Evolutionary conservation across 2,888 invertebrate genomes (phyloP), one percentile per base, ranked within the genome.

Genomic region (Phyllotreta cruciferae): DNA sequence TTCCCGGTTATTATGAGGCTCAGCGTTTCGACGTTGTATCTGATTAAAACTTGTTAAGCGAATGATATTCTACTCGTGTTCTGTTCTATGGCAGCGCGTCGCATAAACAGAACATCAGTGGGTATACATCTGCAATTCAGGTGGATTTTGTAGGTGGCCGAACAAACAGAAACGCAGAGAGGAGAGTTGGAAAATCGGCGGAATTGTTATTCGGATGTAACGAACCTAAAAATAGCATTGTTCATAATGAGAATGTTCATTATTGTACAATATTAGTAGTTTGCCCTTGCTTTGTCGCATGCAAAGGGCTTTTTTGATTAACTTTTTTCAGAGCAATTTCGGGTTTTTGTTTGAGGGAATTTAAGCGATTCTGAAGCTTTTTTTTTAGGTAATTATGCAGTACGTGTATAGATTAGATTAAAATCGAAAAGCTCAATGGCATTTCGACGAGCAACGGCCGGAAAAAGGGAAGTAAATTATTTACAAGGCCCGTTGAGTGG

Each of bases 401-500:
- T 24, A 24, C 24, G 24, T 24, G 24, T 24, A 24, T 24, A 24
- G 2, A 24, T 24, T 24, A 41, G 41, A 41, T 41, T 41, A 41
- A 41, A 41, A 9, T 41, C 41, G 10, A 41, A 9, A 41, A 41
- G 41, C 9, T 41, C 9, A 3, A 41, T 41, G 41, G 24, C 4
- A 24, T 24, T 24, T 24, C 24, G 4, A 3, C 14, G 44, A 13
- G 11, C 9, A 13, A 7, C 9, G 14, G 9, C 14, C 6, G 14
- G 34, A 47, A 47, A 47, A 24, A 24, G 24, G 14, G 47, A 47
- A 47, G 24, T 14, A 47, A 47, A 47, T 47, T 47, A 47, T 47
- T 47, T 47, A 47, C 47, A 47, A 1, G 24, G 11, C 24, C 24
- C 47, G 2, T 47, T 47, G 47, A 47, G 47, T 47, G 47, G 24